Percentiles rank a stretch among this genome's conserved stretches.
Evolutionary conservation across 2,113 vertebrate genomes (phyloP).

Genomic region (Terrapene triunguis): DNA sequence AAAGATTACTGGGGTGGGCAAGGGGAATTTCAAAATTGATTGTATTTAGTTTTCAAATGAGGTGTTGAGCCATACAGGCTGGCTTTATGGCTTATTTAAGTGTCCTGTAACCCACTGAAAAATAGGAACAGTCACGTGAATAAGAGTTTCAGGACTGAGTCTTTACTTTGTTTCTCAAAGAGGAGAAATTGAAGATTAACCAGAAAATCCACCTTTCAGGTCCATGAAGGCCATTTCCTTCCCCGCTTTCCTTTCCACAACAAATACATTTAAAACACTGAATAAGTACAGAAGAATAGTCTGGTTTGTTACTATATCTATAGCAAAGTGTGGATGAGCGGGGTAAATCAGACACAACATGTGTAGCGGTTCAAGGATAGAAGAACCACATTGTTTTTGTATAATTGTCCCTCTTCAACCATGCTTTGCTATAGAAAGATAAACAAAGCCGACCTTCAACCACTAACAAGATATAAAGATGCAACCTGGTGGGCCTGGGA

Average conservation of each 20-base stretch:
- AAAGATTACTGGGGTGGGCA: neutral
- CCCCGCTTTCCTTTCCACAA: neutral
- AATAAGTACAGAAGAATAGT: neutral
- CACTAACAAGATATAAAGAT: neutral
- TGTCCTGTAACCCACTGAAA: neutral
- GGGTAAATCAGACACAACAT: neutral
- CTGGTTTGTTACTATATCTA: neutral
- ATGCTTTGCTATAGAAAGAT: neutral
- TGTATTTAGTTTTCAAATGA: neutral
- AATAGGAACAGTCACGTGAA: neutral
- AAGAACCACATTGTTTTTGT: neutral
- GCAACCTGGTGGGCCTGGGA: neutral
- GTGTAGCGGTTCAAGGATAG: neutral
- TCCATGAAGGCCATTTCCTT: neutral
- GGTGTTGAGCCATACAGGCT: neutral
- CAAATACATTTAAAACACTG: neutral
- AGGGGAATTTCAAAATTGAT: neutral
- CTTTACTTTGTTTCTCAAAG: neutral
- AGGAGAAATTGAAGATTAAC: neutral
- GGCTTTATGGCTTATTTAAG: neutral
- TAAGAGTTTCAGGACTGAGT: neutral
- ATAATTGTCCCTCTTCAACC: neutral
- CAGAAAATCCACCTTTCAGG: neutral
- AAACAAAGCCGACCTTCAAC: neutral
- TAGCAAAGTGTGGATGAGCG: neutral